These are phyloP conservation scores for Hippoglossus stenolepis DNA, from an alignment of 2,113 vertebrate genomes.

Conservation along the genomic window DNA sequence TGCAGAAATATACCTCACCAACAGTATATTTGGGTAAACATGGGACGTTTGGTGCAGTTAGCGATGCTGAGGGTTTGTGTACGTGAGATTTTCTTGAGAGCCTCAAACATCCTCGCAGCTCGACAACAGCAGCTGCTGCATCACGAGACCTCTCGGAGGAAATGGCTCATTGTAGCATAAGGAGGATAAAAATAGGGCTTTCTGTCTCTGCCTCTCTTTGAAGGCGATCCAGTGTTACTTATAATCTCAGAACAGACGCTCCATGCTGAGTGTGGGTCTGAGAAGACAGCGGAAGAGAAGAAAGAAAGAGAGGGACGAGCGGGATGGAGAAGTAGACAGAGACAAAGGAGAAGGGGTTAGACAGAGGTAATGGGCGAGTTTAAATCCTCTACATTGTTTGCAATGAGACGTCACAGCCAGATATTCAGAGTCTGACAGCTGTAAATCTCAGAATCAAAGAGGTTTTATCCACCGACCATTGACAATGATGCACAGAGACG, in stretches of 20 bases:
- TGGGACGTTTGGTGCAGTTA: background rate
- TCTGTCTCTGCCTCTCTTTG: slow-evolving; percentile 12
- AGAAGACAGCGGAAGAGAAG: background rate
- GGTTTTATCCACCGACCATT: background rate
- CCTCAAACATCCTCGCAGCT: slow-evolving; percentile 28
- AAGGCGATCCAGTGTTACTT: slow-evolving; percentile 6
- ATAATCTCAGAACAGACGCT: slow-evolving; percentile 16
- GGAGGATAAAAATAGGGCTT: slow-evolving; percentile 59
- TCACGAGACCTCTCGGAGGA: slow-evolving; percentile 55
- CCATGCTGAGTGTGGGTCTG: background rate
- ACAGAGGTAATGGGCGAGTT: background rate
- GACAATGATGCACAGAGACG: background rate
- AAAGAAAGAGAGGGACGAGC: background rate
- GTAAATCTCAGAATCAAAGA: background rate
- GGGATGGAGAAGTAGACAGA: background rate
- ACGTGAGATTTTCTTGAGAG: slow-evolving; percentile 31
- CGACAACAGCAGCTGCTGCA: slow-evolving; percentile 55
- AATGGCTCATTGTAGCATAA: slow-evolving; percentile 49
- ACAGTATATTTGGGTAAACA: background rate
- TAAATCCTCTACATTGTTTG: background rate
- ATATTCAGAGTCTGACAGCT: background rate
- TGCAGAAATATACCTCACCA: background rate
- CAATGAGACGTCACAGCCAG: background rate
- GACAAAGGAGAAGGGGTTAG: background rate
- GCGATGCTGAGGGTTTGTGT: background rate